Base-by-base conservation (phyloP, 2,797 vertebrate species). In the Halcyon smyrnensis region DNA sequence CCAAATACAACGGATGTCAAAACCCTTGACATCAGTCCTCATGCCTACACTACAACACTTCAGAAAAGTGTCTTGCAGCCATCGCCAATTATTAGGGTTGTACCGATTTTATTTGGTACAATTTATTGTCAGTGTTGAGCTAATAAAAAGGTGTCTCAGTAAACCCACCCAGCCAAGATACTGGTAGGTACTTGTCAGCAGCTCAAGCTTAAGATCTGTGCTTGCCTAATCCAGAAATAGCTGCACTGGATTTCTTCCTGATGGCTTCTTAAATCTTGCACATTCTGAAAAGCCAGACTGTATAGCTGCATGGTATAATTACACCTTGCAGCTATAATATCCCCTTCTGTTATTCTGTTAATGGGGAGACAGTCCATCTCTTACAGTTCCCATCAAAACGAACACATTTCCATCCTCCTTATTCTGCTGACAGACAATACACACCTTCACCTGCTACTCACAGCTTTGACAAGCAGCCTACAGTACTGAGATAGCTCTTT, bases 21-120 rank as follows among this genome's bases (percentile, higher is more conserved):
- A n/a, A 11, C 10, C 23, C 19, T 43, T 80, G 27, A 23, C 39
- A 69, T 48, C 15, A 11, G 9, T 18, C 56, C 60, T 77, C 12
- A n/a, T 5, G 12, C 9, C 28, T 16, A 21, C 15, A 64, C 3
- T 0, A 41, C 25, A 4, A 12, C 13, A 23, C 27, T 57, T 30
- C 50, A 16, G 5, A 2, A 1, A 21, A 39, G 6, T 1, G 3
- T 17, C 48, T 2, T 51, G 8, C 15, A 46, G 15, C 32, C n/a
- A 39, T 0, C 1, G 25, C 10, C 41, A 70, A 30, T 48, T 57
- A 68, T 4, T 60, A 70, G 27, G 20, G 14, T 1, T 56, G 36
- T 9, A 59, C 30, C 43, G 11, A 4, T 62, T 69, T 37, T 14
- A 54, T 64, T 30, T 51, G 9, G 24, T 12, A 24, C 9, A 7